Evolutionary conservation across 2,888 invertebrate species (phyloP).

Genomic region (Acronicta psi): DNA sequence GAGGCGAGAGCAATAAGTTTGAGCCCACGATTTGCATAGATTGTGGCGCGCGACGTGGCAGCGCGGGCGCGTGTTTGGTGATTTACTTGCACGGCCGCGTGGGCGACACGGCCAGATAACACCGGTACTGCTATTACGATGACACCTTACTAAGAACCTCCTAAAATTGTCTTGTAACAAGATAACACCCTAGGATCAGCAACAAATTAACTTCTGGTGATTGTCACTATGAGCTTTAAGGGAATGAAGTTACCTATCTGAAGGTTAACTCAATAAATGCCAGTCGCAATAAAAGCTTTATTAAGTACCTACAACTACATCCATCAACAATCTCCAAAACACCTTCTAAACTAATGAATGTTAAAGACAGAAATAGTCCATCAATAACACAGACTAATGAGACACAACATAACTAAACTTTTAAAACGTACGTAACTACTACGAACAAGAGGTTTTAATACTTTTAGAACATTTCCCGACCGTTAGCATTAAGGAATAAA

Average conservation of each 20-base stretch:
- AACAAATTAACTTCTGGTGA: background rate
- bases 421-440: too few relatives aligned
- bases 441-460: too few relatives aligned
- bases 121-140: conserved; percentile 62
- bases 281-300: background rate
- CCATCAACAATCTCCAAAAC: background rate
- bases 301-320: background rate
- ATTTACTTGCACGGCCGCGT: conserved; percentile 75
- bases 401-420: too few relatives aligned
- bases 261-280: background rate
- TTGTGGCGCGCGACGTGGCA: conserved; percentile 69
- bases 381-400: too few relatives aligned
- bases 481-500: background rate
- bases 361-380: too few relatives aligned
- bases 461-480: too few relatives aligned
- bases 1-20: conserved; percentile 88
- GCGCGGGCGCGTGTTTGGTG: conserved; percentile 72
- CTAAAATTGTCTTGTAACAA: conserved; percentile 28
- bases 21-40: conserved; percentile 87
- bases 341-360: background rate
- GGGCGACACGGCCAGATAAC: conserved; percentile 66
- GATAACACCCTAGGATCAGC: too few relatives aligned
- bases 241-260: background rate
- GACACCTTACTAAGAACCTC: conserved; percentile 45
- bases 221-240: background rate